Base-by-base conservation (phyloP, 2,113 vertebrate species). In the Numida meleagris region DNA sequence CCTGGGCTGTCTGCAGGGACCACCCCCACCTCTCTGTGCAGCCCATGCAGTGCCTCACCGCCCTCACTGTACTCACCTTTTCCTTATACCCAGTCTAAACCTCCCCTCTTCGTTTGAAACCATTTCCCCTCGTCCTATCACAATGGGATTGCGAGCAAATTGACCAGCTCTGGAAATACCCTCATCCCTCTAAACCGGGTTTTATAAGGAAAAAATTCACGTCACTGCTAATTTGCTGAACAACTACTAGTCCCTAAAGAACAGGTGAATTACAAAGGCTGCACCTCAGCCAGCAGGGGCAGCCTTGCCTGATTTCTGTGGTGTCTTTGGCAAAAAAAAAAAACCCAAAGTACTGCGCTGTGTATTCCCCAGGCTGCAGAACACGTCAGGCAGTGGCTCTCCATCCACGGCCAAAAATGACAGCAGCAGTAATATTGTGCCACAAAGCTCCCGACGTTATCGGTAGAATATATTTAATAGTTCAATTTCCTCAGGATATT, bases 331-430 rank as follows among this genome's bases (percentile, higher is more conserved):
- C 72, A 10, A 16, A 38, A n/a, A n/a, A n/a, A n/a, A n/a, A n/a
- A n/a, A n/a, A n/a, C n/a, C n/a, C n/a, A n/a, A n/a, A 20, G 40
- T 25, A 13, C 25, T 13, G 5, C 34, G 23, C 6, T 9, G 55
- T 42, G 51, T 10, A 9, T 17, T 25, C n/a, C 2, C 2, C 45
- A 61, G 79, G 34, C 55, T 68, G 66, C 86, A 94, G 81, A 45
- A 71, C 36, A 29, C 43, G 46, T 88, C 92, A 91, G 83, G 71
- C 16, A 80, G 91, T 79, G 86, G 83, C 71, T 89, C 88, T 94
- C 12, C 66, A 66, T 7, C 80, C 86, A 48, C 8, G 88, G 83
- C 82, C 79, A 48, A 86, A 86, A 90, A 61, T n/a, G 3, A 9
- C 0, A 12, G 17, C 68, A 66, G 5, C 6, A 10, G 3, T 3